Percentiles rank a stretch among this genome's conserved stretches.
These are phyloP conservation scores for Pandemis heparana DNA, from an alignment of 2,888 invertebrate species.

Conservation along the genomic window DNA sequence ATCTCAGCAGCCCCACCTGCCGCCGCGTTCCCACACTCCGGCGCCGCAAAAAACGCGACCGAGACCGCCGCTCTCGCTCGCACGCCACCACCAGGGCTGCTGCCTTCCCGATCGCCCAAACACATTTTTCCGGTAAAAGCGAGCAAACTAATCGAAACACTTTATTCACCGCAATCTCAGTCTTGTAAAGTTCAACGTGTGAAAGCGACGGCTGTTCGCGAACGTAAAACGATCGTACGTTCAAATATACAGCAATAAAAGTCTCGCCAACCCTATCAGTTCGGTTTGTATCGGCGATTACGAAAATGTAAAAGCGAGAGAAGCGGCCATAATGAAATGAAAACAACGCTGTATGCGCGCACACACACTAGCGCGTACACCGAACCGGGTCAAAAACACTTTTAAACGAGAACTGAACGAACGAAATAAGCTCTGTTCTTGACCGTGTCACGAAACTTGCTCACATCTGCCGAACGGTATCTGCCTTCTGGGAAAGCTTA, in stretches of 20 bases:
- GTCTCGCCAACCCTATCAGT: slow-evolving; percentile 71
- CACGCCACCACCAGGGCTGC: slow-evolving; percentile 69
- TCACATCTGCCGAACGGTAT: slow-evolving; percentile 83
- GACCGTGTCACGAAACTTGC: slow-evolving; percentile 80
- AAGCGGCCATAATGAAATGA: slow-evolving; percentile 81
- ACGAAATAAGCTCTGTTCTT: slow-evolving; percentile 80
- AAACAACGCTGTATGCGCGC: slow-evolving; percentile 74
- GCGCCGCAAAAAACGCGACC: slow-evolving; percentile 84
- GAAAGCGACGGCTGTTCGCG: slow-evolving; percentile 49
- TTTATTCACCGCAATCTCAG: slow-evolving; percentile 48
- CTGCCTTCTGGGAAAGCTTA: slow-evolving; percentile 83
- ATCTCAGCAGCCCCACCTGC: slow-evolving; percentile 85
- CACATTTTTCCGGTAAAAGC: slow-evolving; percentile 73
- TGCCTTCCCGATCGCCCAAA: slow-evolving; percentile 63
- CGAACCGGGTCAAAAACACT: slow-evolving; percentile 84
- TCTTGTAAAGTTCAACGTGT: slow-evolving; percentile 49
- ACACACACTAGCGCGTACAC: slow-evolving; percentile 66
- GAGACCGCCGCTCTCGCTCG: slow-evolving; percentile 61
- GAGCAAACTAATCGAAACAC: slow-evolving; percentile 57
- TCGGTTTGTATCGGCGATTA: slow-evolving; percentile 77
- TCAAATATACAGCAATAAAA: slow-evolving; percentile 57
- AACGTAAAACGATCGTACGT: slow-evolving; percentile 49
- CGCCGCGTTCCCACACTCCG: slow-evolving; percentile 85
- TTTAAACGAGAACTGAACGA: slow-evolving; percentile 80
- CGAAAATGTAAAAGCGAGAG: slow-evolving; percentile 83